Base-by-base conservation (phyloP, 2,113 vertebrate genomes). In the Eonycteris spelaea region DNA sequence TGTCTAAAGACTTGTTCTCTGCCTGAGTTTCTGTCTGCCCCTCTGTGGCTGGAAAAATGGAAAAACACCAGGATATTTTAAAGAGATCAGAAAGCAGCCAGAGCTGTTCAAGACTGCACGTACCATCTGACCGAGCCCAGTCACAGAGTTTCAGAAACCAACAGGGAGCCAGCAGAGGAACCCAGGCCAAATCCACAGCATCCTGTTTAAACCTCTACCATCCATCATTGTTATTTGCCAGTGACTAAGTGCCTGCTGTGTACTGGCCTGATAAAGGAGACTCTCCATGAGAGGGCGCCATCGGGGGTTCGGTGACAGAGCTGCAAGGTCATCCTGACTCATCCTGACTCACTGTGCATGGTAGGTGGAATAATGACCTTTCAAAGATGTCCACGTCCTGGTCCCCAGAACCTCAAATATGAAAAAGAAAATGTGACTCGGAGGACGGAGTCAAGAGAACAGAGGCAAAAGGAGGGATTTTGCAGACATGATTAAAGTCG, bases 41-140 rank as follows among this genome's bases (percentile, higher is more conserved):
- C 65, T 92, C 89, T 91, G 77, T 79, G 88, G 77, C 77, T 91
- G 74, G 67, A 95, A 88, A 97, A 88, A 95, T 95, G 95, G 96
- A 97, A 97, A 98, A 97, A 97, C 73, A 97, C 91, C 55, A 96
- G 59, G 45, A 86, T 96, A 89, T 65, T 96, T 94, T 86, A 94
- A 88, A 90, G 94, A 91, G 77, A 94, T 71, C 88, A 83, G 21
- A 94, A 75, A 77, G 45, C 85, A 95, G 77, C 85, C 96, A 96
- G 87, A 35, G 45, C 85, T 57, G 19, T 92, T 82, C 10, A 73
- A 93, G 63, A 93, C 94, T 48, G 68, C 77, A 84, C 7, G 4
- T 92, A 82, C 73, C 63, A 75, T 93, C 68, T n/a, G 82, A 90
- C 63, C 77, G 35, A 83, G 73, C 94, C 94, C 80, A 94, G 78